Percentiles rank a stretch among this genome's conserved stretches.
These are phyloP conservation scores for Probaryconus sp. DNA, from an alignment of 1,140 invertebrate genomes.

Conservation along the genomic window DNA sequence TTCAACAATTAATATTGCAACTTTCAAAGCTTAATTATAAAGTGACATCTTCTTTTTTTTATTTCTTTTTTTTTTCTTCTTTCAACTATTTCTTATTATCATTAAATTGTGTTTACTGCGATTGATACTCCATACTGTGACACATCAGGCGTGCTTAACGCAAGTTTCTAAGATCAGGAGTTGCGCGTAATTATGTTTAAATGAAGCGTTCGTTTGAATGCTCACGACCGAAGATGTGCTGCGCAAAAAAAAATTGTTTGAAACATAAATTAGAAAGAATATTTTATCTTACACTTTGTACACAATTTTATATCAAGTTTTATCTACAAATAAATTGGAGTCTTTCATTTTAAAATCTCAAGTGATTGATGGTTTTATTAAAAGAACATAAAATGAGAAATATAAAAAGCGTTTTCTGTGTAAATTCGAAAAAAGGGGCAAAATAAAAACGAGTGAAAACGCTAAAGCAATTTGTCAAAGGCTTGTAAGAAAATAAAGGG, in stretches of 20 bases:
- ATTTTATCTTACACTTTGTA: slow-evolving; percentile 32
- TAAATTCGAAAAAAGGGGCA: slow-evolving; percentile 35
- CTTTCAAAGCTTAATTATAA: too few relatives aligned
- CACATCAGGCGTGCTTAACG: slow-evolving; percentile 34
- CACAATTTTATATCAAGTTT: slow-evolving; percentile 32
- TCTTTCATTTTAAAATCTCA: slow-evolving; percentile 44
- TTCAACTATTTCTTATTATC: slow-evolving; percentile 18
- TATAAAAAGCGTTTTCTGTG: slow-evolving; percentile 44
- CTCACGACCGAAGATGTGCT: slow-evolving; percentile 19
- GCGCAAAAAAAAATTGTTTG: slow-evolving; percentile 24
- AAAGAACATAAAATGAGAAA: slow-evolving; percentile 53
- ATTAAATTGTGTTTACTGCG: slow-evolving; percentile 32
- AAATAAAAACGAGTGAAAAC: slow-evolving; percentile 13
- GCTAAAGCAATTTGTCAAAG: slow-evolving; percentile 47
- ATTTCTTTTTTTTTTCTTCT: too few relatives aligned
- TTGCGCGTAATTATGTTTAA: slow-evolving; percentile 42
- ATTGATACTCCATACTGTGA: slow-evolving; percentile 42
- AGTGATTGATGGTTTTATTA: slow-evolving; percentile 57
- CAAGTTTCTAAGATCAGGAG: slow-evolving; percentile 37
- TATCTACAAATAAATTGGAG: slow-evolving; percentile 46
- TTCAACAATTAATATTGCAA: slow-evolving; percentile 4
- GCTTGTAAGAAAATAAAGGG: slow-evolving; percentile 37
- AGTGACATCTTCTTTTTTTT: too few relatives aligned
- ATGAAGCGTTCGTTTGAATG: slow-evolving; percentile 42
- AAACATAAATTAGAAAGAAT: slow-evolving; percentile 36